Evolutionary conservation across 35 echinoderm and acorn worm species (phyloP).

Genomic region (Ophiothrix spiculata): DNA sequence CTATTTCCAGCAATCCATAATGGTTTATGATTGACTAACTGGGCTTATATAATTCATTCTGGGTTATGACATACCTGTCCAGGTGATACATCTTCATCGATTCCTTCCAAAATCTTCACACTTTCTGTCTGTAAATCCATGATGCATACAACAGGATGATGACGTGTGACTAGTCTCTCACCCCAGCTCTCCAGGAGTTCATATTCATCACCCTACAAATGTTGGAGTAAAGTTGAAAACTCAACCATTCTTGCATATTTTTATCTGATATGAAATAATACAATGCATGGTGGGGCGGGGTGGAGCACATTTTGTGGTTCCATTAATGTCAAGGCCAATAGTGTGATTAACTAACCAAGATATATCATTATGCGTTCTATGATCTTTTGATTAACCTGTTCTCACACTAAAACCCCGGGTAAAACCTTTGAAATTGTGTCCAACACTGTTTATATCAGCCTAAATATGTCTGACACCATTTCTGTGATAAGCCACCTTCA

Average conservation of each 20-base stretch:
- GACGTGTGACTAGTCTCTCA: slow-evolving; percentile 60
- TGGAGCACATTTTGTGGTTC: background rate
- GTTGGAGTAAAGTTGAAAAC: background rate
- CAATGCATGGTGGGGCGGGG: background rate
- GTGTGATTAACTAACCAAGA: background rate
- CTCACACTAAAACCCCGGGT: no score
- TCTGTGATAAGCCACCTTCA: no score
- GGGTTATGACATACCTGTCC: slow-evolving; percentile 78
- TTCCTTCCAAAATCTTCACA: slow-evolving; percentile 49
- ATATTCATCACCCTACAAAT: slow-evolving; percentile 67
- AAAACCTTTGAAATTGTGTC: no score
- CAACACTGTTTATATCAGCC: no score
- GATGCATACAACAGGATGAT: slow-evolving; percentile 63
- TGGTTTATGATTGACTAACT: no score
- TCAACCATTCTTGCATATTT: background rate
- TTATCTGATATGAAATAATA: background rate
- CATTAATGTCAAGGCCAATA: background rate
- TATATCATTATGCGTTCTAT: background rate
- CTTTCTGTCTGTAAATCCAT: slow-evolving; percentile 58
- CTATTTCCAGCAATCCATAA: no score
- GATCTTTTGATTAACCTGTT: background rate
- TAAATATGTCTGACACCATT: no score
- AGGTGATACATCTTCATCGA: slow-evolving; percentile 68
- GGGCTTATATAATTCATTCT: no score
- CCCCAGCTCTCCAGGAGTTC: slow-evolving; percentile 78